Percentiles rank a stretch among this genome's conserved stretches.
Conservation (phyloP, 2,888 invertebrate genomes). For the Chamaedrilus cognettii region DNA sequence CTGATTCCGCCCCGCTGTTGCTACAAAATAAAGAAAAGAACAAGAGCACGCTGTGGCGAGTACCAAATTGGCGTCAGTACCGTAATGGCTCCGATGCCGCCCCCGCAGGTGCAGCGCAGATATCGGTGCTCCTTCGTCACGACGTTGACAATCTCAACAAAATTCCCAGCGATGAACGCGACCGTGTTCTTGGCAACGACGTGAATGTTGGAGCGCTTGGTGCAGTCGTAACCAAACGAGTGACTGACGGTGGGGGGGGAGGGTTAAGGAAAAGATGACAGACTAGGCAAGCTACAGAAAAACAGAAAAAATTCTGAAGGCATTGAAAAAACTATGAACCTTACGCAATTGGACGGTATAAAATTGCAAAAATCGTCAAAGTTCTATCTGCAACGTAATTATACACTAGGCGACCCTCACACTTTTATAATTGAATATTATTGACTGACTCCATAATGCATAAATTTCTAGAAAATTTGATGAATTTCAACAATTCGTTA, state of each 20-base stretch:
- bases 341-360: too few species aligned
- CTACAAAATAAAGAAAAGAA: too few species aligned
- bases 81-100: slow-evolving; percentile 78
- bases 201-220: slow-evolving; percentile 77
- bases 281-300: not conserved
- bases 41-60: too few species aligned
- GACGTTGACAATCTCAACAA: slow-evolving; percentile 76
- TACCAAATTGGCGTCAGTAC: too few species aligned
- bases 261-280: not conserved
- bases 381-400: too few species aligned
- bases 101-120: slow-evolving; percentile 74
- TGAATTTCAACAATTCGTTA: too few species aligned
- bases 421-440: too few species aligned
- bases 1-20: too few species aligned
- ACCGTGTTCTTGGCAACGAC: slow-evolving; percentile 74
- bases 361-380: too few species aligned
- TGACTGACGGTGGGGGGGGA: slow-evolving; percentile 70
- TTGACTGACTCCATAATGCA: too few species aligned
- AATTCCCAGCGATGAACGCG: slow-evolving; percentile 80
- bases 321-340: not conserved
- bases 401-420: too few species aligned
- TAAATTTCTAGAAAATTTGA: too few species aligned
- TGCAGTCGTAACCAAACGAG: slow-evolving; percentile 86
- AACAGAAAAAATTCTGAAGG: not conserved
- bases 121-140: slow-evolving; percentile 70